phyloP scores from a whole-genome alignment of 2,113 vertebrate genomes.

The Suncus etruscus region DNA sequence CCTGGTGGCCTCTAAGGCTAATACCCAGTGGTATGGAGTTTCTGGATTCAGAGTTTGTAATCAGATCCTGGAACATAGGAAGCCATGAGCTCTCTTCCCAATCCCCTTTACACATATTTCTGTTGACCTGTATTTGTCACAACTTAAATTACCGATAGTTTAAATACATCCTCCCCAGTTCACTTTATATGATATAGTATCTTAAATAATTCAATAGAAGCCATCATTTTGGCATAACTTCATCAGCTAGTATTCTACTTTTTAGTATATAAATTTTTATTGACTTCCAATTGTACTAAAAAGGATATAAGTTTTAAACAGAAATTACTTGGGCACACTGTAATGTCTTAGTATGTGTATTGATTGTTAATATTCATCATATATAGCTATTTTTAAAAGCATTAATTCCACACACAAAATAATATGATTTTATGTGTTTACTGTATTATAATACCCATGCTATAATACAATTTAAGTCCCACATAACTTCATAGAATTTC shows the following conservation, averaged over 20 bases:
- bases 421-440: not conserved
- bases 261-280: not conserved
- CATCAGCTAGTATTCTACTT: not conserved
- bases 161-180: not conserved
- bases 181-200: not conserved
- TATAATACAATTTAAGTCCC: not conserved
- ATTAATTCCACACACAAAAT: not conserved
- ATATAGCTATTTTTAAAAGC: not conserved
- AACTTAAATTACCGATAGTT: not conserved
- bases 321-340: not conserved
- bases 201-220: conserved; percentile 4
- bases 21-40: too few species aligned
- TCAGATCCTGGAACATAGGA: too few species aligned
- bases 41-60: too few species aligned
- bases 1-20: too few species aligned
- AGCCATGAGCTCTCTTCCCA: too few species aligned
- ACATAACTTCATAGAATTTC: not conserved
- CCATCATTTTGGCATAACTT: not conserved
- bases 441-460: not conserved
- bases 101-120: not conserved
- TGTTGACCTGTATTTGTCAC: not conserved
- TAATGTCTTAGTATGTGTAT: not conserved
- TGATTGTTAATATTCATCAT: not conserved
- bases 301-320: not conserved
- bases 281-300: not conserved